These are phyloP conservation scores for Fopius arisanus DNA, from an alignment of 1,140 invertebrate genomes.

Conservation along the genomic window DNA sequence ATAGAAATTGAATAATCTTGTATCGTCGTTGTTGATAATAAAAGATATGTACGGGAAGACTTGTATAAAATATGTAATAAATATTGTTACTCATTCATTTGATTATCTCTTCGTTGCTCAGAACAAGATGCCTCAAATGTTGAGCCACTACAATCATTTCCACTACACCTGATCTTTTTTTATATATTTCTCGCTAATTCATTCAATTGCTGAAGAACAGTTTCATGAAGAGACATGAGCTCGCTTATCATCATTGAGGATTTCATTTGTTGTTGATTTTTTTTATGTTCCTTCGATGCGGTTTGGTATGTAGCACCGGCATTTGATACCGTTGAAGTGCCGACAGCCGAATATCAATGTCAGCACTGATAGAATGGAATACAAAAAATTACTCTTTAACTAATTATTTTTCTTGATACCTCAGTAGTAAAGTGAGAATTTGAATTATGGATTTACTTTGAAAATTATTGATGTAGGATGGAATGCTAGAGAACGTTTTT, in stretches of 20 bases:
- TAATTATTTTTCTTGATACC: too few species aligned
- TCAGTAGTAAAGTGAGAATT: too few species aligned
- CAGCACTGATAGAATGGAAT: too few species aligned
- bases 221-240: background rate
- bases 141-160: background rate
- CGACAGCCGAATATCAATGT: too few species aligned
- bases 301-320: background rate
- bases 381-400: too few species aligned
- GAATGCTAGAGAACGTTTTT: too few species aligned
- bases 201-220: background rate
- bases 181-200: background rate
- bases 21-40: conserved; percentile 13
- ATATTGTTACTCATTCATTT: conserved; percentile 13
- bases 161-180: background rate
- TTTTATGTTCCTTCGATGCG: background rate
- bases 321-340: background rate
- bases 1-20: conserved; percentile 5
- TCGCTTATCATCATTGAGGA: background rate
- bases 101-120: conserved; percentile 3
- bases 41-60: conserved; percentile 9
- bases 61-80: conserved; percentile 12
- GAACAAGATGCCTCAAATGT: background rate
- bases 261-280: background rate
- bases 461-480: too few species aligned
- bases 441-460: too few species aligned